Conservation (phyloP, 2,113 vertebrate genomes). For the Phaethornis superciliosus region DNA sequence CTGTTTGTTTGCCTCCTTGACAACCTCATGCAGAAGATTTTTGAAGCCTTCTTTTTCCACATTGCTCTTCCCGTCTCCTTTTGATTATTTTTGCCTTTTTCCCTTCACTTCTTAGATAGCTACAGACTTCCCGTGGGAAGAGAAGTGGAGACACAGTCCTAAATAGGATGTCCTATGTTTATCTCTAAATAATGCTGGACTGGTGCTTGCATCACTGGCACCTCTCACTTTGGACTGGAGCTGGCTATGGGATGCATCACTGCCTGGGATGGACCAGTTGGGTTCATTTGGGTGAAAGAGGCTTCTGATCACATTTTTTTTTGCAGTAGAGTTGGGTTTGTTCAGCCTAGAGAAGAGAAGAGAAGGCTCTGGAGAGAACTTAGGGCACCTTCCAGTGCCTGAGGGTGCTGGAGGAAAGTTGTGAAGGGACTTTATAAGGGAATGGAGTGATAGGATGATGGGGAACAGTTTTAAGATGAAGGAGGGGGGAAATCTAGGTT, state of each 20-base stretch:
- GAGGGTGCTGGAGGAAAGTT: too few species aligned
- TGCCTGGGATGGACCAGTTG: background rate
- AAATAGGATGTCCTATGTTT: background rate
- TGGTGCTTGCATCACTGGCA: background rate
- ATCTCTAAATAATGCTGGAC: background rate
- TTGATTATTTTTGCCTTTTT: background rate
- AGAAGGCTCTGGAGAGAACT: too few species aligned
- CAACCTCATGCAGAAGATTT: background rate
- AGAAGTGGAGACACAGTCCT: accelerated
- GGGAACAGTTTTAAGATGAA: too few species aligned
- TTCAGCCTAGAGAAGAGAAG: too few species aligned
- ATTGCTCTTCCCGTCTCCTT: background rate
- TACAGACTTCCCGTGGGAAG: background rate
- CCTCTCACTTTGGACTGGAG: background rate
- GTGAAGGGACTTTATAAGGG: too few species aligned
- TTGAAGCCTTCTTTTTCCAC: background rate
- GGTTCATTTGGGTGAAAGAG: background rate
- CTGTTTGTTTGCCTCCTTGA: background rate
- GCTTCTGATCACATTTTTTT: background rate
- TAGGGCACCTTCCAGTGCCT: too few species aligned
- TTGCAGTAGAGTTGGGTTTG: background rate
- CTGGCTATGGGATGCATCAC: background rate
- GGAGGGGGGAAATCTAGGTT: too few species aligned
- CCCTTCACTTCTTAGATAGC: background rate
- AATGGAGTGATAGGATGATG: too few species aligned